Evolutionary conservation across 2,113 vertebrate genomes (phyloP), one percentile per base, ranked within the genome.

Genomic region (Vidua macroura): DNA sequence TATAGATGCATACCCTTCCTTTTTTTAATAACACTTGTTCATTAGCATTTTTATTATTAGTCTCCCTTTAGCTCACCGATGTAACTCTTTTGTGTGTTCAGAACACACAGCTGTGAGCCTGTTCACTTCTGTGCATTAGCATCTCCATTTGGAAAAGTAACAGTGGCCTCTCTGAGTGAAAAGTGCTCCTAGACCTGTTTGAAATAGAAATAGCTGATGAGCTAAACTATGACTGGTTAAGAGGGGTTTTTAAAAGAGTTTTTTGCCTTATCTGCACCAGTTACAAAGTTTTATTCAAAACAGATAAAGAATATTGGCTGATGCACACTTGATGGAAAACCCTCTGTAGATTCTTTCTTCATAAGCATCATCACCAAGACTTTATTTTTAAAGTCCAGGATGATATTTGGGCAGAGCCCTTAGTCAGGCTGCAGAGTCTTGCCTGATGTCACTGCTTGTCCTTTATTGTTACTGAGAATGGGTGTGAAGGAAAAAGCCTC

Each of bases 231-330:
- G 14, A 64, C 11, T 37, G 14, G 6, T 56, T 64, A 59, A 51
- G 15, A 78, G 7, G 3, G 5, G 0, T 0, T 33, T 58, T 56
- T 51, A 27, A 0, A 66, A 66, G 15, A 19, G 1, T 5, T 55
- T 88, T 92, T 87, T 82, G 21, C 35, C 14, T 55, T 78, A 81
- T 13, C 13, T 83, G 13, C 28, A 28, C 7, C 25, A 66, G 11
- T 21, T 49, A 52, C 14, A 48, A 68, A 39, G 13, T 81, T 95
- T 80, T 13, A 66, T 41, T 83, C 20, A 83, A 76, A 91, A 53
- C 12, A 79, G 73, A 72, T 49, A 11, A 55, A 68, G 15, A 44
- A 2, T 84, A 43, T 30, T 37, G 39, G 16, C 15, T 83, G 77
- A 60, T 30, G 12, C 6, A 25, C 5, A 19, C 7, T 39, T 56